phyloP scores from a whole-genome alignment of 2,888 invertebrate genomes.

The Saturnia japonica region DNA sequence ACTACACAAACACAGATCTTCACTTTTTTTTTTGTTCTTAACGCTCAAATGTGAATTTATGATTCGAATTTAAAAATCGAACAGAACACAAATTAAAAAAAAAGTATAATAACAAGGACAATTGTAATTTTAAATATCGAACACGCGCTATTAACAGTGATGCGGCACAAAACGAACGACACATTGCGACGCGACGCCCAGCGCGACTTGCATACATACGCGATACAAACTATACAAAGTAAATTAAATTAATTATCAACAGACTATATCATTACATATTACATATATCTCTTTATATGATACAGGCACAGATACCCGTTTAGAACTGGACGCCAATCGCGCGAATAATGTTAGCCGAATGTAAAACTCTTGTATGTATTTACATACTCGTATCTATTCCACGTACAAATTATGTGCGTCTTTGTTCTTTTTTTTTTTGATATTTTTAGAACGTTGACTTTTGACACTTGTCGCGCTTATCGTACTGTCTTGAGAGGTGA shows the following conservation, averaged over 20 bases:
- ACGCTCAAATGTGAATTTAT: not conserved
- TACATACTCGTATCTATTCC: conserved; percentile 59
- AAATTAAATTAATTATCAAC: conserved; percentile 12
- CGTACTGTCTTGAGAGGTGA: not conserved
- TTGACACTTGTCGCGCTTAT: conserved; percentile 41
- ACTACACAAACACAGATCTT: conserved; percentile 16
- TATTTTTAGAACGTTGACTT: conserved; percentile 62
- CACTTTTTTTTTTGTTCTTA: not conserved
- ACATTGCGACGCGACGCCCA: conserved; percentile 29
- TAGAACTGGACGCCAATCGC: conserved; percentile 44
- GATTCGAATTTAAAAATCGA: not conserved
- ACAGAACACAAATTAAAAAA: not conserved
- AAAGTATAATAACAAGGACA: not conserved
- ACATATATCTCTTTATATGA: conserved; percentile 36
- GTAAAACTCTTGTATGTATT: conserved; percentile 45
- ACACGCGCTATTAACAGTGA: conserved; percentile 7
- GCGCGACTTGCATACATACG: conserved; percentile 18
- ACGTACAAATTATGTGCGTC: conserved; percentile 42
- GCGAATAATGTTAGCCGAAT: conserved; percentile 51
- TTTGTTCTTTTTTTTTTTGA: conserved; percentile 57
- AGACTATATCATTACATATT: conserved; percentile 29
- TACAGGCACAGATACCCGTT: conserved; percentile 33
- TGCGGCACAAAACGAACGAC: conserved; percentile 16
- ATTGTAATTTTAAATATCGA: conserved; percentile 15
- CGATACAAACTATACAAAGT: conserved; percentile 4